These are phyloP conservation scores for Hypocryptadius cinnamomeus DNA, from an alignment of 2,113 vertebrate species.

Conservation along the genomic window DNA sequence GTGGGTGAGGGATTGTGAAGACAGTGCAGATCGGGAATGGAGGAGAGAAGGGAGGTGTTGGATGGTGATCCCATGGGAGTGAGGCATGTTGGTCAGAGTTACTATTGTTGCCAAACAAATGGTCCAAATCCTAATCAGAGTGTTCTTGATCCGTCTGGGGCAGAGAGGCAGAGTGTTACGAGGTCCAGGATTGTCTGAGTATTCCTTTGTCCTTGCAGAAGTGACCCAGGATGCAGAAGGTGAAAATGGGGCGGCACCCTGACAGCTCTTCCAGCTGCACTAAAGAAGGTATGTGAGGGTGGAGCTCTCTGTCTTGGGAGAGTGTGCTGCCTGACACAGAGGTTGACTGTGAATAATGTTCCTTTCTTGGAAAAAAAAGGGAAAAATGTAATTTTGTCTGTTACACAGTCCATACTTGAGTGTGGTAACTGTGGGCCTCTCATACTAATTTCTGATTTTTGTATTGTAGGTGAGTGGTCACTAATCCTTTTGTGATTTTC, in stretches of 20 bases:
- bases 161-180: background rate
- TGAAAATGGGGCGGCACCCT: background rate
- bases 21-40: background rate
- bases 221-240: background rate
- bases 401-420: background rate
- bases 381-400: background rate
- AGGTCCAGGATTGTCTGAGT: background rate
- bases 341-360: background rate
- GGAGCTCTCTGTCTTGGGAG: background rate
- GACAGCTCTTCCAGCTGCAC: background rate
- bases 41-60: background rate
- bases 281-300: background rate
- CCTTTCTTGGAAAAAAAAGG: background rate
- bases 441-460: background rate
- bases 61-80: background rate
- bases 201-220: background rate
- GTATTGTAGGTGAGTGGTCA: background rate
- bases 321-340: background rate
- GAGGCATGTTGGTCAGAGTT: background rate
- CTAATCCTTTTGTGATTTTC: background rate
- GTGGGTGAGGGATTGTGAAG: background rate
- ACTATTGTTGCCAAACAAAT: background rate
- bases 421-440: background rate
- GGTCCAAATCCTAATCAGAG: background rate
- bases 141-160: background rate